Evolutionary conservation across 1,140 invertebrate genomes (phyloP), one percentile per base, ranked within the genome.

Genomic region (Sycobia sp.): DNA sequence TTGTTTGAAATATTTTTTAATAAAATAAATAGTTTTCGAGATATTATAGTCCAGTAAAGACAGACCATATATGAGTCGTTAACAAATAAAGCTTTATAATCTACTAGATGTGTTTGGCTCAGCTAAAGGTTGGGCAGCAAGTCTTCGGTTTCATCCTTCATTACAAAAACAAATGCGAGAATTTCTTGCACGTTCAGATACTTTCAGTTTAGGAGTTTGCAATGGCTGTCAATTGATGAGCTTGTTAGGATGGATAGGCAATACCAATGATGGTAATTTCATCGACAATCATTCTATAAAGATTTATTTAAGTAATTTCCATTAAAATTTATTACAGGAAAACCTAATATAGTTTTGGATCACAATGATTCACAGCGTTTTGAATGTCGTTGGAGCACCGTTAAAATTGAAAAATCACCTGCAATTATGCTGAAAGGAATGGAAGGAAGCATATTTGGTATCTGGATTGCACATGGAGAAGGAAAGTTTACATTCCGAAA

Each of bases 391-490:
- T 99, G 94, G 89, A 88, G 85, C 20, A 91, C 92, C 0, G 90
- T 98, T 0, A 87, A 82, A 68, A 90, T 98, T 53, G 80, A 87
- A 43, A 83, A 86, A 67, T 88, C 87, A 20, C 86, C 88, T 2
- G 81, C 92, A 0, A 90, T 98, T 10, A 95, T 98, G 94, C 82
- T 98, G 50, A 78, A 84, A 67, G 92, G 87, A 5, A 97, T 99
- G 95, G 86, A 90, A 59, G 88, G 86, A 8, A 90, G 90, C 4
- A 82, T 90, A 0, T 82, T 98, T 23, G 96, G 96, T 13, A 90
- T 97, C 65, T 99, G 96, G 96, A 87, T 95, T 23, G 95, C 96
- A n/a, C 97, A 99, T 74, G 96, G 94, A 4, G 96, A 99, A 86
- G 97, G 96, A 71, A 84, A 86, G 64, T 89, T 90, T 68, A 83